Evolutionary conservation across 2,888 invertebrate species (phyloP).

Genomic region (Cantharis nigra): DNA sequence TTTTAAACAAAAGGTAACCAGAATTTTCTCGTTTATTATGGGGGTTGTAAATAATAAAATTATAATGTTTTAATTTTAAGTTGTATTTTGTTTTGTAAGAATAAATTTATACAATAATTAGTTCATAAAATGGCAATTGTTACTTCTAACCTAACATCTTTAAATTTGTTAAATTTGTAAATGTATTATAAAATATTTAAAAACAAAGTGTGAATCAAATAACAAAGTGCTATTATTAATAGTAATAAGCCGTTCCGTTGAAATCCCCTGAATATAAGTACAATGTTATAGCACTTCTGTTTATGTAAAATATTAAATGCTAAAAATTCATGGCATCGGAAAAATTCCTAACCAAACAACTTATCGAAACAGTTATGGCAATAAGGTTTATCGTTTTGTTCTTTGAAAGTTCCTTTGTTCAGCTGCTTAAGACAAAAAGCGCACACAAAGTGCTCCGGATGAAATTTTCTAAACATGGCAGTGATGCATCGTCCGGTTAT

Average conservation of each 20-base stretch:
- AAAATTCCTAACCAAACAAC: constrained; percentile 76
- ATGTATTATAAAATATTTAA: not conserved
- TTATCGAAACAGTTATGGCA: constrained; percentile 98
- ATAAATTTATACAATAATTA: not conserved
- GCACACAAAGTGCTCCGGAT: constrained; percentile 99
- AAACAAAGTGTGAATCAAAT: not conserved
- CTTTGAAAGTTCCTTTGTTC: constrained; percentile 99
- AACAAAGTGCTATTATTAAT: not conserved
- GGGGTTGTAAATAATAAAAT: not conserved
- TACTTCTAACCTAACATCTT: not conserved
- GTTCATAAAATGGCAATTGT: not conserved
- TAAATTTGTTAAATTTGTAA: not conserved
- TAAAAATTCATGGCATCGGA: not conserved
- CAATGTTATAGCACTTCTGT: not conserved
- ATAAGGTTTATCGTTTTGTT: constrained; percentile 98
- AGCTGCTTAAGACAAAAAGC: constrained; percentile 98
- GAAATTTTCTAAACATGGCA: constrained; percentile 98
- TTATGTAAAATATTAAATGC: constrained; percentile 1
- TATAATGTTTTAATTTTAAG: not conserved
- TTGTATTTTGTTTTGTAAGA: not conserved
- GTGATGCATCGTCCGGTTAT: constrained; percentile 98
- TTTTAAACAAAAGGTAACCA: not conserved
- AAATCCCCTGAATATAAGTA: not conserved
- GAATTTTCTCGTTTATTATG: not conserved
- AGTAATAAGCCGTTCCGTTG: not conserved